Evolutionary conservation across 2,888 invertebrate species (phyloP).

Genomic region (Lochmaea crataegi): DNA sequence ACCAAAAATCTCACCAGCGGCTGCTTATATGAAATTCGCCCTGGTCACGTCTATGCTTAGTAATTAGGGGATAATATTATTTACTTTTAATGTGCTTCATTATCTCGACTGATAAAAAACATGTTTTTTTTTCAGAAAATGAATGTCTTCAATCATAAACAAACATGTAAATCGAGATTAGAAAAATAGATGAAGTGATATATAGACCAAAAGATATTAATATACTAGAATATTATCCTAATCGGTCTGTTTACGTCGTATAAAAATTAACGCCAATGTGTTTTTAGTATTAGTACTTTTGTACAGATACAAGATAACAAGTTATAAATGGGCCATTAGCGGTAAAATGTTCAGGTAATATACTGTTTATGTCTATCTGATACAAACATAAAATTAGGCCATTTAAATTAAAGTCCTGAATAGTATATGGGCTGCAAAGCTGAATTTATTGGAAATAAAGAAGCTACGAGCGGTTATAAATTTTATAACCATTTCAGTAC

Average conservation of each 20-base stretch:
- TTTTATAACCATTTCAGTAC: constrained; percentile 16
- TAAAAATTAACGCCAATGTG: constrained; percentile 11
- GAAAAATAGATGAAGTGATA: background rate
- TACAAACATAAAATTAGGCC: constrained; percentile 30
- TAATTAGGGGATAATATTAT: too few species aligned
- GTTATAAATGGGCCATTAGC: constrained; percentile 27
- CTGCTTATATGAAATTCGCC: too few species aligned
- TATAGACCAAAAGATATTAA: background rate
- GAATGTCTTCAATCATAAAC: background rate
- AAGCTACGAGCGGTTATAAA: constrained; percentile 23
- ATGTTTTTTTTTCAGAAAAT: background rate
- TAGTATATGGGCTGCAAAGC: constrained; percentile 34
- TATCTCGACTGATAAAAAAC: background rate
- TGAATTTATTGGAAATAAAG: constrained; percentile 33
- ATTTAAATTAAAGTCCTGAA: constrained; percentile 29
- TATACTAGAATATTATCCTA: background rate
- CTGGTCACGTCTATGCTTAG: too few species aligned
- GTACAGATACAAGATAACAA: constrained; percentile 27
- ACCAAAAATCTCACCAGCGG: too few species aligned
- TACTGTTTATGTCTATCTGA: constrained; percentile 32
- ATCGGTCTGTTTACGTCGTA: constrained; percentile 5
- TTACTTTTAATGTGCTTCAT: too few species aligned
- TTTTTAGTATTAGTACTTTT: constrained; percentile 24
- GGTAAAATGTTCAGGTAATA: constrained; percentile 27
- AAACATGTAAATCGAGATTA: background rate